phyloP scores from a whole-genome alignment of 2,888 invertebrate species.

The Seira musarum region DNA sequence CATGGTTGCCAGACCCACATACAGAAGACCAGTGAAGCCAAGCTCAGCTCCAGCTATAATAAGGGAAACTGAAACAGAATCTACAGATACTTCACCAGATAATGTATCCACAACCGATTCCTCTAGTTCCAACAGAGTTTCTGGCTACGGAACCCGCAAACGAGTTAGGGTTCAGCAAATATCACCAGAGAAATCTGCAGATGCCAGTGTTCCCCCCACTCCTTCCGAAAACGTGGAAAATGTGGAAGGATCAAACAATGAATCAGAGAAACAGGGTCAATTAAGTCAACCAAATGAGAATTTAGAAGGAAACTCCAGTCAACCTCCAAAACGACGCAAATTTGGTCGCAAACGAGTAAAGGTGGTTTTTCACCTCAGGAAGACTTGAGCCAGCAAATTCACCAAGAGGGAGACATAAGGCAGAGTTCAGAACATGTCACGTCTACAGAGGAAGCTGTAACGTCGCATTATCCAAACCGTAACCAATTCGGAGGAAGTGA shows the following conservation, averaged over 20 bases:
- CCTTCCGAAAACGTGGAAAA: background rate
- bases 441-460: constrained; percentile 7
- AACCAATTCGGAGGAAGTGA: background rate
- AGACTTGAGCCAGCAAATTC: constrained; percentile 2
- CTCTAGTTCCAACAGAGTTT: background rate
- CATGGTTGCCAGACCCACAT: constrained; percentile 16
- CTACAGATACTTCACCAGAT: background rate
- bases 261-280: constrained; percentile 43
- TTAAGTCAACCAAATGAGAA: constrained; percentile 30
- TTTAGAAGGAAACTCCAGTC: background rate
- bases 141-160: background rate
- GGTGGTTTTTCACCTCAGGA: too few relatives aligned
- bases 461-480: background rate
- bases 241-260: background rate
- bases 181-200: background rate
- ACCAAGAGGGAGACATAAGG: background rate
- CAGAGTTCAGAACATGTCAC: constrained; percentile 31
- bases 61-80: background rate
- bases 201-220: background rate
- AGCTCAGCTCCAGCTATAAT: background rate
- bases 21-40: background rate
- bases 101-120: too few relatives aligned
- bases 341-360: background rate
- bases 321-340: constrained; percentile 8
- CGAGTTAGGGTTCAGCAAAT: constrained; percentile 36